Evolutionary conservation across 1,140 invertebrate species (phyloP), one percentile per base, ranked within the genome.

Genomic region (Yoshiicerus persimilis): DNA sequence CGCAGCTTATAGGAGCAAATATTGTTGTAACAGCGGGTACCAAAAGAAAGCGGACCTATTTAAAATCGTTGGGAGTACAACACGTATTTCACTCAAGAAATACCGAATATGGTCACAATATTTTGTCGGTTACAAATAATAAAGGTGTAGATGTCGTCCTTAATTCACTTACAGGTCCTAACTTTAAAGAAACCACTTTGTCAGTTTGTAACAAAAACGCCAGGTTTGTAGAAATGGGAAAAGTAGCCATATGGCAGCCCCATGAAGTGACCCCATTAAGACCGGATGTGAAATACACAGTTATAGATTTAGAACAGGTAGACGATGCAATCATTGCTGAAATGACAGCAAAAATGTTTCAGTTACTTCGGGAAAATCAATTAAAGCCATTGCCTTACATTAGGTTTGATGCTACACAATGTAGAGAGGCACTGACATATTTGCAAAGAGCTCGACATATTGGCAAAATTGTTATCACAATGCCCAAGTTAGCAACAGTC

Each of bases 61-160:
- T 70, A 13, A 27, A 70, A 32, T 70, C 66, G 5, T 27, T 70
- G 2, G 66, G 66, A 5, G 25, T 30, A 5, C 9, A 30, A 30
- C 27, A 70, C 16, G 66, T 70, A 30, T 92, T 92, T 11, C 86
- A 92, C 20, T 88, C 90, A 25, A 94, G 92, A 94, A 89, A 95
- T 94, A 0, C 66, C 3, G 25, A 70, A 32, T 70, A 70, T 70
- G 66, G 66, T 4, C 16, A 27, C 11, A 11, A 70, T 2, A 70
- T 70, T 30, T 13, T 70, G 66, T 30, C 25, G 16, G 25, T 16
- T 10, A 70, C 66, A 32, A 92, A 94, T 27, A 94, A 94, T 23
- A 93, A 93, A 83, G 95, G 95, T 84, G 95, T 96, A 0, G 95
- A 96, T 91, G 91, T 95, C 70, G 94, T 96, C 0, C 92, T 96